Evolutionary conservation across 2,113 vertebrate species (phyloP).

Genomic region (Ursus arctos): DNA sequence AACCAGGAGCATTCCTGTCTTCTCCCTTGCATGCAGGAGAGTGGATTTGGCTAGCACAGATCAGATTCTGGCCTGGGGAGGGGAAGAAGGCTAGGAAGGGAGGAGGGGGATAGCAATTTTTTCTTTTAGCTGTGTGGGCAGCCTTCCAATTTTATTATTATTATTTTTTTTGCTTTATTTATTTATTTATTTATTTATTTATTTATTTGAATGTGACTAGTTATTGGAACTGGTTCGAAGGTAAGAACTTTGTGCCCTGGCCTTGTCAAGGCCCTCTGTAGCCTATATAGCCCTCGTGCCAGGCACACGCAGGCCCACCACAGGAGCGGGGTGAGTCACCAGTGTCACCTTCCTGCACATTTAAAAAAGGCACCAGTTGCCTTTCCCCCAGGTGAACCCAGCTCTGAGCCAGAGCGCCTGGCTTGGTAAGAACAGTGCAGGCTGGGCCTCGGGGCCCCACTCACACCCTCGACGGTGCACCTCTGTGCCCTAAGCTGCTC

Average conservation of each 20-base stretch:
- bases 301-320: not conserved
- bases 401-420: not conserved
- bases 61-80: not conserved
- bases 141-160: not conserved
- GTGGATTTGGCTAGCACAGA: not conserved
- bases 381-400: not conserved
- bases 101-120: not conserved
- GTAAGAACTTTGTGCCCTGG: not conserved
- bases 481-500: too few species aligned
- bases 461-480: rapidly evolving
- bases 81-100: not conserved
- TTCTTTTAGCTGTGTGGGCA: not conserved
- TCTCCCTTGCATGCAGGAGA: not conserved
- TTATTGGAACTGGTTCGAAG: not conserved
- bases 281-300: too few species aligned
- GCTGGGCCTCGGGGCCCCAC: not conserved
- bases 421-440: too few species aligned
- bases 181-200: not conserved
- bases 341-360: not conserved
- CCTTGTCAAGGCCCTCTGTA: not conserved
- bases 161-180: not conserved
- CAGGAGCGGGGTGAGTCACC: not conserved
- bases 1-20: not conserved
- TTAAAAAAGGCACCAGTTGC: not conserved
- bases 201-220: not conserved